Evolutionary conservation across 2,797 vertebrate species (phyloP).

Genomic region (Cossypha heuglini): DNA sequence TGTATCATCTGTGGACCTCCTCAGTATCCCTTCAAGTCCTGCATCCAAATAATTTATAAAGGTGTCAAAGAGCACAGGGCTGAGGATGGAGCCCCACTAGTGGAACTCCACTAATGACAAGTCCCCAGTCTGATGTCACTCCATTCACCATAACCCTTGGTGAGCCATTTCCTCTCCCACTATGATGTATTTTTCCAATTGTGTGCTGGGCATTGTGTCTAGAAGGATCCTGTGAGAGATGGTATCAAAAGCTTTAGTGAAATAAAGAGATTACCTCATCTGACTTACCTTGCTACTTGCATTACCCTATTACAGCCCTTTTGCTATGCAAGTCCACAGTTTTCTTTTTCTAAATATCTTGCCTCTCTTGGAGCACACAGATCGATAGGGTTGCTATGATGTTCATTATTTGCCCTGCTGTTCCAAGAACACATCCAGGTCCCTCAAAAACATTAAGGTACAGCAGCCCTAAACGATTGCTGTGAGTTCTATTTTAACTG

Average conservation of each 20-base stretch:
- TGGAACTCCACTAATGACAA: fast-evolving
- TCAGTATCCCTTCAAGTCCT: not conserved
- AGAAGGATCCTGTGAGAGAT: not conserved
- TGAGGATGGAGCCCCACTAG: not conserved
- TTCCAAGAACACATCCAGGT: not conserved
- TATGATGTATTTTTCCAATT: fast-evolving
- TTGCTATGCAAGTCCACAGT: not conserved
- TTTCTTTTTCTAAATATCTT: not conserved
- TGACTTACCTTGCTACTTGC: not conserved
- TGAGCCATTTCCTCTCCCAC: not conserved
- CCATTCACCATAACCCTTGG: not conserved
- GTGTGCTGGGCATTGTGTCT: not conserved
- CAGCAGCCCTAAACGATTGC: not conserved
- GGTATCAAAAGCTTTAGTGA: not conserved
- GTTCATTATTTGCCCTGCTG: not conserved
- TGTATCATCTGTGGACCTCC: fast-evolving
- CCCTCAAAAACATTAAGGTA: not conserved
- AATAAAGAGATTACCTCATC: not conserved
- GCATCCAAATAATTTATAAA: not conserved
- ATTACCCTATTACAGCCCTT: not conserved
- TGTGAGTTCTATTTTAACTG: not conserved
- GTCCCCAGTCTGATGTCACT: not conserved
- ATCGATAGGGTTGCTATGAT: not conserved
- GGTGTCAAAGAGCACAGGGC: not conserved
- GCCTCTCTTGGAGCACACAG: not conserved